Conservation (phyloP, 2,797 vertebrate genomes). For the Bradypodion pumilum region DNA sequence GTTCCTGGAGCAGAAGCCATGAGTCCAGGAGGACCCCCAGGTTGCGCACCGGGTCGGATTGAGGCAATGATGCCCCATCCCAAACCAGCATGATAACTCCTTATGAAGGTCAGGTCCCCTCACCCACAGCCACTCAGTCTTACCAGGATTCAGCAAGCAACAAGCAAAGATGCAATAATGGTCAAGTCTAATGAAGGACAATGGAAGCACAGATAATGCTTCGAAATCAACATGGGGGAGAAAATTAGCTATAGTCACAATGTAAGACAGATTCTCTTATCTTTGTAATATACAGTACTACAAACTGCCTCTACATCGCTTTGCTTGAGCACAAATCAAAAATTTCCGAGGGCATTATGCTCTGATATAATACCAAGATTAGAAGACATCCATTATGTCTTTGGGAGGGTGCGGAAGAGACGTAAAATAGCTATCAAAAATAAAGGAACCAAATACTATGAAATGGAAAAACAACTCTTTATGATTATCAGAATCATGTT, state of each 20-base stretch:
- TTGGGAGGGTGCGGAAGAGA: constrained; percentile 53
- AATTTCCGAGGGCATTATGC: constrained; percentile 26
- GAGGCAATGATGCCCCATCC: neutral
- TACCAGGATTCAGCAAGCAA: too few relatives aligned
- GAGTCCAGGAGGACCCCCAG: too few relatives aligned
- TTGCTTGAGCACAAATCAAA: constrained; percentile 8
- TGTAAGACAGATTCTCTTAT: neutral
- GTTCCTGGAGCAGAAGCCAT: too few relatives aligned
- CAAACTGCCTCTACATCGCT: neutral
- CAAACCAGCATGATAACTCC: neutral
- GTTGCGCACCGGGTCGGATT: too few relatives aligned
- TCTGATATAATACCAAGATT: constrained; percentile 55
- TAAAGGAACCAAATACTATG: constrained; percentile 42
- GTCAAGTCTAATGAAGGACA: neutral
- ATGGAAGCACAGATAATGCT: neutral
- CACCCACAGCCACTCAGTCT: too few relatives aligned
- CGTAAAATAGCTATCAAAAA: constrained; percentile 51
- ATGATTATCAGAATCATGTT: neutral
- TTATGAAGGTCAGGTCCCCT: too few relatives aligned
- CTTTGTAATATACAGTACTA: neutral
- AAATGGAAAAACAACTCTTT: neutral
- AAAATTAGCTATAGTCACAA: neutral
- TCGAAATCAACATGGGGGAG: neutral
- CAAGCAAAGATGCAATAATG: neutral
- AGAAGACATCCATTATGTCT: constrained; percentile 63